A percentile compares a stretch with the other conserved stretches of the same genome.
phyloP scores from a whole-genome alignment of 2,888 invertebrate genomes.

The Xylocampa areola region DNA sequence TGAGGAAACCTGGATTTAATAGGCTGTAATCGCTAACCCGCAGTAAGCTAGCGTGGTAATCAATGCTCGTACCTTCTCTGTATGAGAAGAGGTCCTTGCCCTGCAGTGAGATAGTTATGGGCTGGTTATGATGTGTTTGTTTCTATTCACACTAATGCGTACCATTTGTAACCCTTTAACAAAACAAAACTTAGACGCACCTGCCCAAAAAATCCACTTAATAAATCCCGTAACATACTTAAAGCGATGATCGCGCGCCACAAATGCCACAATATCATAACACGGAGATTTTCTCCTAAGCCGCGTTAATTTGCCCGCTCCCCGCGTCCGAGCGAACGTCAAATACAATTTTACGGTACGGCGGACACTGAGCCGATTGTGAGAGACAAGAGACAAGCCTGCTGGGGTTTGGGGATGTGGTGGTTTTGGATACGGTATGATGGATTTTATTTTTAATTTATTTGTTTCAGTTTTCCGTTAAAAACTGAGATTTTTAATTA shows the following conservation, averaged over 20 bases:
- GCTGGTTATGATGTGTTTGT: too few species aligned
- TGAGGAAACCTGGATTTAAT: too few species aligned
- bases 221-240: conserved; percentile 75
- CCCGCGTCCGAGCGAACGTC: conserved; percentile 81
- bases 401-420: conserved; percentile 59
- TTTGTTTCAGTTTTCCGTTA: conserved; percentile 1
- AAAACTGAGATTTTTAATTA: not conserved
- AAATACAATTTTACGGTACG: conserved; percentile 89
- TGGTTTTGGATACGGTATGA: conserved; percentile 63
- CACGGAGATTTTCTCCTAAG: conserved; percentile 87
- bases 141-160: too few species aligned
- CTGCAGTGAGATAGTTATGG: too few species aligned
- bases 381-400: conserved; percentile 85
- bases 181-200: conserved; percentile 13
- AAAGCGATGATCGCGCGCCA: conserved; percentile 75
- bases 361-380: conserved; percentile 88
- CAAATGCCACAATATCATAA: conserved; percentile 76
- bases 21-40: too few species aligned
- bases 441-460: too few species aligned
- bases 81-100: too few species aligned
- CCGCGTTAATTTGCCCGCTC: conserved; percentile 79
- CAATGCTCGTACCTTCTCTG: too few species aligned
- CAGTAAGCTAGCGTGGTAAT: too few species aligned
- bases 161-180: not conserved
- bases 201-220: conserved; percentile 53